Evolutionary conservation across 2,797 vertebrate species (phyloP).

Genomic region (Moxostoma hubbsi): DNA sequence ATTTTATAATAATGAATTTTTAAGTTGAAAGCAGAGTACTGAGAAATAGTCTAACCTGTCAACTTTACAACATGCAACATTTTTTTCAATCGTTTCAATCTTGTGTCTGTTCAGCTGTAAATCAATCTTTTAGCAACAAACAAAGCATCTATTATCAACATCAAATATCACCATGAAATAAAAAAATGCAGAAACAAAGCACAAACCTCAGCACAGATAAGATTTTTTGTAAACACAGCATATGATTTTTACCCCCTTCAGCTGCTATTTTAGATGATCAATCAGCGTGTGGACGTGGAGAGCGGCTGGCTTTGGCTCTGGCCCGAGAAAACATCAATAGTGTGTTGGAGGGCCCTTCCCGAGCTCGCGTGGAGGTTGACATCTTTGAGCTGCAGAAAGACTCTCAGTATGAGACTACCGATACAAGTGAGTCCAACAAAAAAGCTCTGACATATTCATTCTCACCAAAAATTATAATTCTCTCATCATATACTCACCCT

Average conservation of each 20-base stretch:
- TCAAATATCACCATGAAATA: constrained; percentile 18
- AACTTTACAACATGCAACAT: constrained; percentile 7
- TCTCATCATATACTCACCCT: no score
- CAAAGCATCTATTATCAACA: neutral
- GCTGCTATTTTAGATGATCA: constrained; percentile 90
- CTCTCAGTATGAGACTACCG: constrained; percentile 91
- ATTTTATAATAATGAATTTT: neutral
- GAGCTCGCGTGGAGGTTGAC: constrained; percentile 87
- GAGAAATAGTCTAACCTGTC: constrained; percentile 7
- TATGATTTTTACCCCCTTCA: constrained; percentile 54
- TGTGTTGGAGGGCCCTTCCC: constrained; percentile 78
- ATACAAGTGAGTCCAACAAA: constrained; percentile 82
- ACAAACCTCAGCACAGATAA: neutral
- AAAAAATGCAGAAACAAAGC: neutral
- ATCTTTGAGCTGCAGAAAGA: constrained; percentile 88
- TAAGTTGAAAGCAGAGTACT: neutral
- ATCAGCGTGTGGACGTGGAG: constrained; percentile 85
- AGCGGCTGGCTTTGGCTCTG: constrained; percentile 87
- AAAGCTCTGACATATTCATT: neutral
- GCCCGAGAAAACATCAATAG: constrained; percentile 90
- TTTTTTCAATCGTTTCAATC: neutral
- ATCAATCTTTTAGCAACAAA: constrained; percentile 18
- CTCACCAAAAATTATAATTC: no score
- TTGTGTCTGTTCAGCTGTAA: constrained; percentile 14
- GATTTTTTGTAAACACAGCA: neutral